Conservation (phyloP, 2,113 vertebrate genomes). For the Tautogolabrus adspersus region DNA sequence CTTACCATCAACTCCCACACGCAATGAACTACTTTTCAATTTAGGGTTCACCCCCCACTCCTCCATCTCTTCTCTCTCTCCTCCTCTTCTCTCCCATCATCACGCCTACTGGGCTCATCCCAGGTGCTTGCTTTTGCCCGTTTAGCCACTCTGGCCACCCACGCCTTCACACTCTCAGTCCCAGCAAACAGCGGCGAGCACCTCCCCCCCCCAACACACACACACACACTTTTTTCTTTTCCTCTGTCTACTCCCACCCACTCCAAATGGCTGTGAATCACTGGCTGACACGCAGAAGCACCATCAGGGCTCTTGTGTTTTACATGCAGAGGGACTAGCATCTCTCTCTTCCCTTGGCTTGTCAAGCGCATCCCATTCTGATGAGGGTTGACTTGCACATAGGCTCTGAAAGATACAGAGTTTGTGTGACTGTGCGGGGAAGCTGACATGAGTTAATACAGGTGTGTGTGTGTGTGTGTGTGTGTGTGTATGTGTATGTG, state of each 20-base stretch:
- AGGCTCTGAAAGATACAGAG: slow-evolving; percentile 23
- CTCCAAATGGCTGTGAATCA: slow-evolving; percentile 78
- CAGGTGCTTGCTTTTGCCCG: slow-evolving; percentile 80
- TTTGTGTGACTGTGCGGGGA: slow-evolving; percentile 8
- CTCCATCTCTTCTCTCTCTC: slow-evolving; percentile 9
- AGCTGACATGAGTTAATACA: slow-evolving; percentile 9
- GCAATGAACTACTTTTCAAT: slow-evolving; percentile 57
- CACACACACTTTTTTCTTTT: slow-evolving; percentile 40
- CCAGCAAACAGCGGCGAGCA: slow-evolving; percentile 59
- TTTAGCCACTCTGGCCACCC: slow-evolving; percentile 80
- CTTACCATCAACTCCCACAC: slow-evolving; percentile 61
- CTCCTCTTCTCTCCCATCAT: slow-evolving; percentile 39
- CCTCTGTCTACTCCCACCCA: slow-evolving; percentile 81
- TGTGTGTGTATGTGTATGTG: slow-evolving; percentile 13
- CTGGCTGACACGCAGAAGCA: slow-evolving; percentile 68
- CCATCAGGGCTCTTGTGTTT: slow-evolving; percentile 61
- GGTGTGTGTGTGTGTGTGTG: slow-evolving; percentile 4
- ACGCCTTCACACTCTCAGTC: slow-evolving; percentile 77
- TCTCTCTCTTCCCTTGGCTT: slow-evolving; percentile 37
- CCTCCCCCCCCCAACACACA: too few relatives aligned
- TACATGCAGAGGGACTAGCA: slow-evolving; percentile 47
- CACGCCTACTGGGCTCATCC: slow-evolving; percentile 78
- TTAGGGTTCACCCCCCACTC: slow-evolving; percentile 59
- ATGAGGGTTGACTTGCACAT: slow-evolving; percentile 35
- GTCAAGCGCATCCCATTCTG: slow-evolving; percentile 39